Evolutionary conservation across 2,113 vertebrate species (phyloP), one percentile per base, ranked within the genome.

Genomic region (Sciurus niger): DNA sequence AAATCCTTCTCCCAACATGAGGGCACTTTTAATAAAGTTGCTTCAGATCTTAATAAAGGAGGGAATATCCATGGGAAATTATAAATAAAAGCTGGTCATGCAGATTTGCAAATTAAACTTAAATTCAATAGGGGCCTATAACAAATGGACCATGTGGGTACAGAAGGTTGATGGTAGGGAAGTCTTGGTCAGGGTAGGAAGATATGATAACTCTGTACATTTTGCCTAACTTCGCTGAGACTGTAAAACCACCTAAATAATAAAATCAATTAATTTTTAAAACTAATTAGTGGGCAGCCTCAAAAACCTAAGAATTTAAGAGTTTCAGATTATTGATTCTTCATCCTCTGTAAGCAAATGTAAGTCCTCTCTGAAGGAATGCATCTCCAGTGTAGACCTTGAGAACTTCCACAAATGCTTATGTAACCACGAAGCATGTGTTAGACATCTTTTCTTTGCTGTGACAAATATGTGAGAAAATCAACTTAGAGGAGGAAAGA

Each of bases 261-360:
- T 70, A 60, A 89, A 67, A 48, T 76, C 32, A 72, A 55, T 22
- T 82, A 37, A 18, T 46, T 85, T 25, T 28, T 25, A 63, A 63
- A 25, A 63, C 25, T 63, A 65, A 90, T 28, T 37, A 83, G 6
- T 37, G 3, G 0, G 76, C 63, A 28, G 53, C 11, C 5, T 84
- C 51, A 88, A 79, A 93, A 48, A 34, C 20, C 20, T 78, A 17
- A 87, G 46, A 86, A 40, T 72, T 76, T 95, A 79, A 91, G 46
- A 22, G 22, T 73, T 68, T 40, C 46, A 43, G n/a, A 73, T 37
- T 40, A 14, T 4, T 93, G 65, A 87, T 48, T 37, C 10, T 70
- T 18, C n/a, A 76, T 30, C 6, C 8, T 70, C 30, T 25, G 6
- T 17, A 80, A 86, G 34, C 8, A 82, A 72, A 70, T 32, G 17